A percentile compares a stretch with the other conserved stretches of the same genome.
Evolutionary conservation across 2,888 invertebrate species (phyloP).

Genomic region (Stegophylla sp.): DNA sequence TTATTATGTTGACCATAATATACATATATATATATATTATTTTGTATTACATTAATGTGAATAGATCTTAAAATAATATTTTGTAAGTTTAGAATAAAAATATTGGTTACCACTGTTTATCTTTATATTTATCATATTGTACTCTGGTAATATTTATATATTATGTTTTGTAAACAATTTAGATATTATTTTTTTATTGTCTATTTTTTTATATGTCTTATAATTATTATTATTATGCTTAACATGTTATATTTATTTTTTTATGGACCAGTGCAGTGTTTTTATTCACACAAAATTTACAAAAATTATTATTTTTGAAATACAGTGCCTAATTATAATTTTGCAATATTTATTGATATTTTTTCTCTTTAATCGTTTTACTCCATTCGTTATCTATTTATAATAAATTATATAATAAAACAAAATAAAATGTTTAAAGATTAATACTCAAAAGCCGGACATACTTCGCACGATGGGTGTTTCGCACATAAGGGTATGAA

Average conservation of each 20-base stretch:
- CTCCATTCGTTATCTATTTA: too few relatives aligned
- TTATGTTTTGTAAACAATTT: conserved; percentile 26
- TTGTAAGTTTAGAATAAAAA: conserved; percentile 34
- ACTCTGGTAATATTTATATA: conserved; percentile 23
- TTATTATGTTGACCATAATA: neutral
- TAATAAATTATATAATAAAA: neutral
- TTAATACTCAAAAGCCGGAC: too few relatives aligned
- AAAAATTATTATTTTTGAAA: conserved; percentile 38
- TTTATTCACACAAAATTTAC: conserved; percentile 18
- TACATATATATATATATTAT: neutral
- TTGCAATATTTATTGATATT: neutral
- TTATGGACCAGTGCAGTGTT: conserved; percentile 35
- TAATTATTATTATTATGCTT: conserved; percentile 49
- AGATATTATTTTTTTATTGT: conserved; percentile 43
- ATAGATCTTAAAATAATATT: conserved; percentile 19
- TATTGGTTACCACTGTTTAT: conserved; percentile 57
- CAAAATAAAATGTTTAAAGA: too few relatives aligned
- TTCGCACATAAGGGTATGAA: too few relatives aligned
- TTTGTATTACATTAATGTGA: conserved; percentile 24
- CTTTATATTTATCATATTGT: conserved; percentile 42
- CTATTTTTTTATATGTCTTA: conserved; percentile 49
- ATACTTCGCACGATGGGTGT: too few relatives aligned
- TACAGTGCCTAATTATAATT: conserved; percentile 45
- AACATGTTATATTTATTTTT: conserved; percentile 25
- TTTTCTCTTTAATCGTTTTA: neutral